Conservation (phyloP, 2,888 invertebrate genomes). For the Cenopis cana region DNA sequence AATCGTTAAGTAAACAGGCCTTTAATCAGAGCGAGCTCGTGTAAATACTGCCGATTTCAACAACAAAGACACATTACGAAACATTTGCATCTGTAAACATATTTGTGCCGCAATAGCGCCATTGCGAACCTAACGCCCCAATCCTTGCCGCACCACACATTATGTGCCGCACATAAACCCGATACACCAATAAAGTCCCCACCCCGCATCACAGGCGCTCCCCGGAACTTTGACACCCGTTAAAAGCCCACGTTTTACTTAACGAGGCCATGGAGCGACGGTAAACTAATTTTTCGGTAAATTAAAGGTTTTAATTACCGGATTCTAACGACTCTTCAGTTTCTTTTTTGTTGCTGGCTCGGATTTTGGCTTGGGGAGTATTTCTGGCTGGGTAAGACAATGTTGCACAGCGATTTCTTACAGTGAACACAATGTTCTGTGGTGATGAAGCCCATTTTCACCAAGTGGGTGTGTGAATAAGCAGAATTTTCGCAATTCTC, state of each 20-base stretch:
- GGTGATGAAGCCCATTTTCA: too few species aligned
- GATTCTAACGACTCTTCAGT: slow-evolving; percentile 36
- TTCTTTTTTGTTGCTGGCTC: slow-evolving; percentile 19
- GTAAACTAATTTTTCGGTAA: slow-evolving; percentile 45
- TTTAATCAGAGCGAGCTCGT: too few species aligned
- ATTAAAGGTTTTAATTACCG: slow-evolving; percentile 45
- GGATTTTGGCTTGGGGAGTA: slow-evolving; percentile 12
- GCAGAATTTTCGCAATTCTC: too few species aligned
- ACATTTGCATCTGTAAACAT: background rate
- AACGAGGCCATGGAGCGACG: slow-evolving; percentile 50
- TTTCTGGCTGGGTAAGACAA: background rate
- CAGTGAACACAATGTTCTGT: too few species aligned
- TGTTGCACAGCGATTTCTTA: too few species aligned
- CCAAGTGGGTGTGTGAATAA: too few species aligned
- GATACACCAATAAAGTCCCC: slow-evolving; percentile 39
- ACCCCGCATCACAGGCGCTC: slow-evolving; percentile 49
- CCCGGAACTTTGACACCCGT: slow-evolving; percentile 52
- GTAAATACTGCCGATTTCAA: too few species aligned
- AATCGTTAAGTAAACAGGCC: too few species aligned
- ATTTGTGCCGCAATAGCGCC: background rate
- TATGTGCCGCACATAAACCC: slow-evolving; percentile 33
- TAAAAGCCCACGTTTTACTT: slow-evolving; percentile 51
- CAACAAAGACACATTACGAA: background rate
- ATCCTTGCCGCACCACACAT: slow-evolving; percentile 11
- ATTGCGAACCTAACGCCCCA: slow-evolving; percentile 6